These are phyloP conservation scores for Drosophila leonis DNA, from an alignment of 2,888 invertebrate genomes.

Conservation along the genomic window DNA sequence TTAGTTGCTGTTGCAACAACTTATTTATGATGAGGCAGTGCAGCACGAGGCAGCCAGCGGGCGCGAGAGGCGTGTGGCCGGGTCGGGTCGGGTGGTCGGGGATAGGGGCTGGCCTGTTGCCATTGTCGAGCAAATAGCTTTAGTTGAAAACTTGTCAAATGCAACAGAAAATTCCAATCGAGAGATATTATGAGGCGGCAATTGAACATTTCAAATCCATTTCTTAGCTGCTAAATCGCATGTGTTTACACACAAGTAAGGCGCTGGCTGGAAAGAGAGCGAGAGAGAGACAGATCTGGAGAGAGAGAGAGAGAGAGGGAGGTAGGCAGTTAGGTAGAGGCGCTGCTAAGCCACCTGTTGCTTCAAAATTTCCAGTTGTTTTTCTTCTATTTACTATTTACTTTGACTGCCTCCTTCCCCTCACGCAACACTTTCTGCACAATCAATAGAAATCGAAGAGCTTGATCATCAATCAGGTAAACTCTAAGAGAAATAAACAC, in stretches of 20 bases:
- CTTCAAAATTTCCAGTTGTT: not conserved
- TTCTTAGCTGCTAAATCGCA: constrained; percentile 19
- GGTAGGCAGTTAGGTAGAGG: not conserved
- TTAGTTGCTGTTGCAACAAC: constrained; percentile 68
- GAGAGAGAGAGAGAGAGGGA: not conserved
- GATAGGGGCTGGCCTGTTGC: constrained; percentile 17
- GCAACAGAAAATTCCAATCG: constrained; percentile 47
- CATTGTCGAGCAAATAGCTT: constrained; percentile 65
- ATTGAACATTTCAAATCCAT: constrained; percentile 45
- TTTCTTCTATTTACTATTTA: not conserved
- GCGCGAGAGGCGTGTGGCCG: not conserved
- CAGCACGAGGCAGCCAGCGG: constrained; percentile 10
- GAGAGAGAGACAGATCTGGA: not conserved
- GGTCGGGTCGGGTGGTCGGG: not conserved
- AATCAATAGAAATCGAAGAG: not conserved
- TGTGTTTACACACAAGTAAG: not conserved
- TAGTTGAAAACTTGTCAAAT: constrained; percentile 60
- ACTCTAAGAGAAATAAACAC: not conserved
- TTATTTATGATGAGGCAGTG: constrained; percentile 59
- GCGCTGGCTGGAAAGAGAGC: not conserved
- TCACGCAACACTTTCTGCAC: not conserved
- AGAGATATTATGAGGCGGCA: constrained; percentile 35
- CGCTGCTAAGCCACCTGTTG: constrained; percentile 25
- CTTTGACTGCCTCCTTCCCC: not conserved
- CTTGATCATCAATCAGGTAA: constrained; percentile 1